Conservation (phyloP, 2,797 vertebrate species). For the Bradypodion pumilum region DNA sequence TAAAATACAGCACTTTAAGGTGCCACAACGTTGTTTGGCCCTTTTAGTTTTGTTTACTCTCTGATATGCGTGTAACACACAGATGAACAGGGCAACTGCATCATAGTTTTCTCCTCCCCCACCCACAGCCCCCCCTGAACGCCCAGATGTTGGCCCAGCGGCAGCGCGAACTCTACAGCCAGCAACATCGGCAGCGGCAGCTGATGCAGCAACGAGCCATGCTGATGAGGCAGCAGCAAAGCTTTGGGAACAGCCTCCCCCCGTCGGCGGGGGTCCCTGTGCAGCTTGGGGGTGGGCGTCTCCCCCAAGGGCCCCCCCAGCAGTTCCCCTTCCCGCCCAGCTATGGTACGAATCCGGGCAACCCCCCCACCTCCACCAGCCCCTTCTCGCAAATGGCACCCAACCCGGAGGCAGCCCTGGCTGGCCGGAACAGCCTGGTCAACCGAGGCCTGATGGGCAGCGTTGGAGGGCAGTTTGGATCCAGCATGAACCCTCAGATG, state of each 20-base stretch:
- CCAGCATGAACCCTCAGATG: slow-evolving; percentile 80
- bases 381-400: slow-evolving; percentile 82
- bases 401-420: slow-evolving; percentile 81
- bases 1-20: no score
- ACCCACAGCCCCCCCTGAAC: slow-evolving; percentile 87
- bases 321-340: slow-evolving; percentile 87
- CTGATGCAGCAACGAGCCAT: slow-evolving; percentile 93
- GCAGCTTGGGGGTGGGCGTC: slow-evolving; percentile 75
- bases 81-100: no score
- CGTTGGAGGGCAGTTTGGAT: slow-evolving; percentile 84
- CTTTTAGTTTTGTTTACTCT: no score
- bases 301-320: slow-evolving; percentile 79
- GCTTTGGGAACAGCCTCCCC: slow-evolving; percentile 76
- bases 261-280: slow-evolving; percentile 70
- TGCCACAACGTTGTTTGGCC: no score
- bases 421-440: slow-evolving; percentile 77
- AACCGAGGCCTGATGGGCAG: slow-evolving; percentile 83
- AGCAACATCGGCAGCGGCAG: slow-evolving; percentile 92
- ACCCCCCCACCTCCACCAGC: slow-evolving; percentile 85
- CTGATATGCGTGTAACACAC: no score
- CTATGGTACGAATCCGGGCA: slow-evolving; percentile 82
- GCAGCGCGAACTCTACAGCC: slow-evolving; percentile 92
- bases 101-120: background rate
- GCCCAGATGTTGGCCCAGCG: slow-evolving; percentile 96
- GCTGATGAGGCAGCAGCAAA: slow-evolving; percentile 90